Evolutionary conservation across 2,797 vertebrate species (phyloP), one percentile per base, ranked within the genome.

Genomic region (Ara ararauna): DNA sequence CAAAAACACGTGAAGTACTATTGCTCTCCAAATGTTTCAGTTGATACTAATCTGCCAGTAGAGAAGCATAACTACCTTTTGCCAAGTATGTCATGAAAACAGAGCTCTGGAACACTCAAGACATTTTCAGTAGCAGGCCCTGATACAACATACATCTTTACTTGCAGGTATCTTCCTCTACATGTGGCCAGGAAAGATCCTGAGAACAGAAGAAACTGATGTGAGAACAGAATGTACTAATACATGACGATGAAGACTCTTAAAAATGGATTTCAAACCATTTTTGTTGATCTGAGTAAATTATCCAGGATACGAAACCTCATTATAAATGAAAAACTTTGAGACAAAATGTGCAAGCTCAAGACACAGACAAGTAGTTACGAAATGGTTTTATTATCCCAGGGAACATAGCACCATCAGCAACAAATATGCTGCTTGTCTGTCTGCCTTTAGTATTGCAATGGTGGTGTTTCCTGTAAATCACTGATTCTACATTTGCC

Each of bases 391-490:
- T 73, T 89, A 78, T 94, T 86, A 79, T 93, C 73, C 51, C 65
- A 60, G 64, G 23, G 50, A 92, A 86, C 72, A 84, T 23, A 72
- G 21, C 76, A 80, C 44, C 79, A 90, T 42, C 90, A 83, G 60
- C 36, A 95, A 66, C 78, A 90, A 91, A 81, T 54, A 85, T 17
- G 47, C 36, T 89, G 66, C 42, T 58, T 80, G 56, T 87, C 64
- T 82, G 56, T 87, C 64, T 78, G 5, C 95, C 91, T 94, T 96
- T 96, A 94, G 58, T 79, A 90, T 92, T 92, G 83, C 85, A 93
- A 53, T 53, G 51, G 38, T 48, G 45, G 16, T 42, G 44, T 56
- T 95, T 85, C 58, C 65, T 3, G 5, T 94, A 90, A 95, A 85
- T 89, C 78, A 77, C 13, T 62, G n/a, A 27, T 66, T 77, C 61